Base-by-base conservation (phyloP, 2,888 invertebrate genomes). In the Pediacus dermestoides region DNA sequence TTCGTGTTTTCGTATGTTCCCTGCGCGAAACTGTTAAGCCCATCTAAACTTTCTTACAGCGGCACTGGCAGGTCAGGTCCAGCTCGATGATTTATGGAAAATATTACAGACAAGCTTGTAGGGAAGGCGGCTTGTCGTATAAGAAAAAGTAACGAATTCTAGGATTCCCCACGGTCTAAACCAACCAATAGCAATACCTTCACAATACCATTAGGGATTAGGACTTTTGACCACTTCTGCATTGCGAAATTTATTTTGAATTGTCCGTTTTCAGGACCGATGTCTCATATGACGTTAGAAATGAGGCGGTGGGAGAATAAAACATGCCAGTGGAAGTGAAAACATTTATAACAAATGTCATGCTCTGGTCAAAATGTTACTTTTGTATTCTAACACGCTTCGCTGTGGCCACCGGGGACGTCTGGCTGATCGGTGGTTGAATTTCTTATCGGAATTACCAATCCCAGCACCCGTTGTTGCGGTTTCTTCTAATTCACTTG, bases 31-130 rank as follows among this genome's bases (percentile, higher is more conserved):
- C 46, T 46, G 53, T 46, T 53, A 51, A 56, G 49, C 50, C 55
- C 51, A 46, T 47, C 49, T 46, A 54, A 60, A 61, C 52, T 59
- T 61, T 58, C 55, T 55, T 58, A 52, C 52, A 53, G 43, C 21
- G 16, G 44, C 50, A 46, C 48, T 58, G 58, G 55, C 60, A 60
- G 59, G 58, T 59, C 58, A 59, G 57, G 58, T 61, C 58, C 57
- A 51, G 52, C 58, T 50, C 60, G 65, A 67, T 67, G 67, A 67
- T 67, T 67, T 67, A 68, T 67, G 67, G 64, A 66, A 67, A 67
- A 67, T 68, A 66, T 67, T 67, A 65, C 65, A 48, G 60, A 60
- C 58, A 58, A 50, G 53, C 53, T 39, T 35, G 42, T 23, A 33
- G 52, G 47, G 48, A 47, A 18, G 32, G 32, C 6, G 32, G 32